Percentiles rank a stretch among this genome's conserved stretches.
phyloP scores from a whole-genome alignment of 1,140 invertebrate genomes.

The Ips nitidus region DNA sequence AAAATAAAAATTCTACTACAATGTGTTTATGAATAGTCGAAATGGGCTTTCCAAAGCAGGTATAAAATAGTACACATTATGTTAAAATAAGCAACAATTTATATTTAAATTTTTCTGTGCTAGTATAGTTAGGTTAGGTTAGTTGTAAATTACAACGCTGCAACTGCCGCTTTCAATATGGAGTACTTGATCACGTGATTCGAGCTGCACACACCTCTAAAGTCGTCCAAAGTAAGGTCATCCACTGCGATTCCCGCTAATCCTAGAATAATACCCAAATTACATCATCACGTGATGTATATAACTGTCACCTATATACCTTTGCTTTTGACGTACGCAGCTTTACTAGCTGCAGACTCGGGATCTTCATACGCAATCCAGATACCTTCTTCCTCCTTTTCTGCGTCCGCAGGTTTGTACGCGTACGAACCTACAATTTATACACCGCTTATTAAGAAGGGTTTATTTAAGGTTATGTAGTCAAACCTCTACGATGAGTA shows the following conservation, averaged over 20 bases:
- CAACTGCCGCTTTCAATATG: constrained; percentile 59
- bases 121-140: no score
- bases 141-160: constrained; percentile 24
- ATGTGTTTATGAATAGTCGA: no score
- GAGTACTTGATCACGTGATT: constrained; percentile 65
- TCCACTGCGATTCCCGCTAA: constrained; percentile 80
- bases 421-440: constrained; percentile 66
- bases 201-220: constrained; percentile 74
- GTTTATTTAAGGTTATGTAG: background rate
- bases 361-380: constrained; percentile 92
- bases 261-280: constrained; percentile 38
- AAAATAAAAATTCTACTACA: no score
- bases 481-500: constrained; percentile 67
- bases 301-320: constrained; percentile 39
- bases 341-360: constrained; percentile 80
- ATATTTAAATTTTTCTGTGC: no score
- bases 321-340: constrained; percentile 71
- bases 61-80: no score
- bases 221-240: constrained; percentile 82
- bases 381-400: constrained; percentile 66
- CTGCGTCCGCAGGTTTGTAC: constrained; percentile 68
- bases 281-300: background rate
- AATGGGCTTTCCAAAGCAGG: no score
- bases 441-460: no score
- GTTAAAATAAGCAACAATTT: no score